Evolutionary conservation across 2,888 invertebrate species (phyloP).

Genomic region (Hypercompe scribonia): DNA sequence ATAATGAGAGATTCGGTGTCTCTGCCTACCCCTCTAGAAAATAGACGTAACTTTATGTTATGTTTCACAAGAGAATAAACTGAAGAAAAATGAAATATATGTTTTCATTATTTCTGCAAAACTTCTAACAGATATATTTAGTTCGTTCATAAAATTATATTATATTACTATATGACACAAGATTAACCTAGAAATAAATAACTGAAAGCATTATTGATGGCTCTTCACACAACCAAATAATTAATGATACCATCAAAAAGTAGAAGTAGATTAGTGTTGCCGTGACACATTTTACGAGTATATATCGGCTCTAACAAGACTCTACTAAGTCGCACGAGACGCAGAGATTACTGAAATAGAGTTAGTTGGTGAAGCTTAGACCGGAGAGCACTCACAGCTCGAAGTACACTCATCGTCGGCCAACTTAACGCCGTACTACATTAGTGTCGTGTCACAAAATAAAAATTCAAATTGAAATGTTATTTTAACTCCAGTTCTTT

Average conservation of each 20-base stretch:
- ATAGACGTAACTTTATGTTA: too few species aligned
- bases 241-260: slow-evolving; percentile 67
- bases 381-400: slow-evolving; percentile 47
- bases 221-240: slow-evolving; percentile 54
- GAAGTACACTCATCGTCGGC: slow-evolving; percentile 1
- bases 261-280: slow-evolving; percentile 64
- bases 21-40: too few species aligned
- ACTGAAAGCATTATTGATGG: slow-evolving; percentile 15
- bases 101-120: too few species aligned
- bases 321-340: slow-evolving; percentile 64
- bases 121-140: too few species aligned
- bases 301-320: slow-evolving; percentile 66
- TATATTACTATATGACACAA: background rate
- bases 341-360: slow-evolving; percentile 71
- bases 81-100: too few species aligned
- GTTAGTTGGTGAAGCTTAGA: slow-evolving; percentile 70
- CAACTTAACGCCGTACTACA: slow-evolving; percentile 26
- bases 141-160: background rate
- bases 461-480: background rate
- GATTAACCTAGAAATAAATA: background rate
- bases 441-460: slow-evolving; percentile 24
- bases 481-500: too few species aligned
- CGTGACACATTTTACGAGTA: slow-evolving; percentile 42
- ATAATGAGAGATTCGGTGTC: too few species aligned
- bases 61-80: too few species aligned